These are phyloP conservation scores for Cheilosia pagana DNA, from an alignment of 2,888 invertebrate species.

Conservation along the genomic window DNA sequence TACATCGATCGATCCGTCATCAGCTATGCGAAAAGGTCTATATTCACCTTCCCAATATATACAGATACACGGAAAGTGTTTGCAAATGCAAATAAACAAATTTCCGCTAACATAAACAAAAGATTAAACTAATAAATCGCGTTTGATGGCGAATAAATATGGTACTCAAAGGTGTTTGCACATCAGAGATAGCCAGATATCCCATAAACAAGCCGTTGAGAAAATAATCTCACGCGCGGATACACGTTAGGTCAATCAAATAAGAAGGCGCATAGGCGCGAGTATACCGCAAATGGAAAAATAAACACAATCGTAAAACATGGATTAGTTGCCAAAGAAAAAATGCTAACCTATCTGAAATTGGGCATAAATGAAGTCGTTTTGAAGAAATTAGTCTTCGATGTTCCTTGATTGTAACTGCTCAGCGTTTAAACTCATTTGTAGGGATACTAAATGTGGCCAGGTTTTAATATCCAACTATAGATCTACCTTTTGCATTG, in stretches of 20 bases:
- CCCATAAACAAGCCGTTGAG: conserved; percentile 16
- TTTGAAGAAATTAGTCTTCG: too few species aligned
- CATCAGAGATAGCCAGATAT: not conserved
- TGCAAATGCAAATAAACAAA: conserved; percentile 60
- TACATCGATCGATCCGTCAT: conserved; percentile 26
- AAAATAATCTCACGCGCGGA: conserved; percentile 27
- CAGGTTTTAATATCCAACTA: too few species aligned
- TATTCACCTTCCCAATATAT: conserved; percentile 1
- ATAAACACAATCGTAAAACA: not conserved
- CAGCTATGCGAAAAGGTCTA: conserved; percentile 12
- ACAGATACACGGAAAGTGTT: conserved; percentile 45
- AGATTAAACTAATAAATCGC: conserved; percentile 23
- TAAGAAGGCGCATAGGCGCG: not conserved
- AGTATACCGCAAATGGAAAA: not conserved
- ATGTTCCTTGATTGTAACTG: too few species aligned
- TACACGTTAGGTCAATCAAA: conserved; percentile 12
- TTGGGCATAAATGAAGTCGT: too few species aligned
- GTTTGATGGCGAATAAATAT: not conserved
- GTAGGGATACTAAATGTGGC: too few species aligned
- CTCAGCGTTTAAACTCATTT: too few species aligned
- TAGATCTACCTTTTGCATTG: too few species aligned
- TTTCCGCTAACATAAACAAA: conserved; percentile 39
- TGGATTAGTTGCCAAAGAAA: not conserved
- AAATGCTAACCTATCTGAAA: not conserved
- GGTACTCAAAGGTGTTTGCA: conserved; percentile 1